These are phyloP conservation scores for Hycleus phaleratus DNA, from an alignment of 1,140 invertebrate species.

Conservation along the genomic window DNA sequence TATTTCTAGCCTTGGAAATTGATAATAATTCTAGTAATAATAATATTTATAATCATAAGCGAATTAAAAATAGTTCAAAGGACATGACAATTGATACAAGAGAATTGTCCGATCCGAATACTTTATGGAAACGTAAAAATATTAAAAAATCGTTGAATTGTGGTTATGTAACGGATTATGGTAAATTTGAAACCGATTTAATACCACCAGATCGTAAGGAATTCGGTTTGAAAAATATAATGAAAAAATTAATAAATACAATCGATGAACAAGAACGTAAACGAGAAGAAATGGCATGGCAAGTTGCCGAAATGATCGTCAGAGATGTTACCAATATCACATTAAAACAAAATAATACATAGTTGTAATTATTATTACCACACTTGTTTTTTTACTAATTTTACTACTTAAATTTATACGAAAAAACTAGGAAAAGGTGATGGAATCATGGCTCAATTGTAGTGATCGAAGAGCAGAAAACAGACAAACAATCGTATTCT, in stretches of 20 bases:
- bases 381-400: background rate
- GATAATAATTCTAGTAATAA: constrained; percentile 31
- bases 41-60: constrained; percentile 37
- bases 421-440: background rate
- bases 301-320: constrained; percentile 90
- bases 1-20: constrained; percentile 60
- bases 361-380: background rate
- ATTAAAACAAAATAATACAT: constrained; percentile 41
- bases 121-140: constrained; percentile 67
- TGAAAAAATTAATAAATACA: constrained; percentile 70
- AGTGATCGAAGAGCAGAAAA: too few relatives aligned
- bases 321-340: constrained; percentile 85
- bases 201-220: constrained; percentile 68
- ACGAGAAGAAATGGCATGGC: constrained; percentile 90
- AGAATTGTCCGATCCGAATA: constrained; percentile 74
- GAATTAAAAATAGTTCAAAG: constrained; percentile 42
- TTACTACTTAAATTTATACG: background rate
- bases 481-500: too few relatives aligned
- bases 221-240: constrained; percentile 55
- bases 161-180: constrained; percentile 75
- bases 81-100: constrained; percentile 72
- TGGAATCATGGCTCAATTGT: too few relatives aligned
- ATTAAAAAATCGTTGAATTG: constrained; percentile 61
- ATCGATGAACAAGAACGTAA: constrained; percentile 78
- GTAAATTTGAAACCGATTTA: constrained; percentile 82